A percentile compares a stretch with the other conserved stretches of the same genome.
phyloP scores from a whole-genome alignment of 2,797 vertebrate species.

The Telmatherina bonti region DNA sequence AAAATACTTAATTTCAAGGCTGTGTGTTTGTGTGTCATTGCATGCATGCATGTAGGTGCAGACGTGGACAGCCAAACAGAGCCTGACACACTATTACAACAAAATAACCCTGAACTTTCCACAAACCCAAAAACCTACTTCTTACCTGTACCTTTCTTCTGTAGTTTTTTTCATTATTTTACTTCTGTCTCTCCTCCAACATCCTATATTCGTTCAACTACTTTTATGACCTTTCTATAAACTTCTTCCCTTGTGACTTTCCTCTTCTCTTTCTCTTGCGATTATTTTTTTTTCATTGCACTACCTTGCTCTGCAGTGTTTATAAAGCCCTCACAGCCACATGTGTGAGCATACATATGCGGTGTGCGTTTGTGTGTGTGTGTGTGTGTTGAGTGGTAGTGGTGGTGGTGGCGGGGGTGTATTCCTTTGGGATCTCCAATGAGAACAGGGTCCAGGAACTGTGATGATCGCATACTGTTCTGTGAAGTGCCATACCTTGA shows the following conservation, averaged over 20 bases:
- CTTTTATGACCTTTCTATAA: slow-evolving; percentile 68
- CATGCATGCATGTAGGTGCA: background rate
- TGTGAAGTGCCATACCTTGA: slow-evolving; percentile 42
- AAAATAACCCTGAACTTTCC: slow-evolving; percentile 20
- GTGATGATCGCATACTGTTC: slow-evolving; percentile 57
- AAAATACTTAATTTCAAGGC: background rate
- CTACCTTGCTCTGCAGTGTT: slow-evolving; percentile 50
- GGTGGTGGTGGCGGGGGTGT: slow-evolving; percentile 14
- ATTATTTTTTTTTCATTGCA: slow-evolving; percentile 45
- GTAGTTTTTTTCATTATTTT: slow-evolving; percentile 17
- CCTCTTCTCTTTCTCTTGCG: slow-evolving; percentile 16
- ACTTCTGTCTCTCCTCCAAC: slow-evolving; percentile 26
- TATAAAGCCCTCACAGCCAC: slow-evolving; percentile 55
- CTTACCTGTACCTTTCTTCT: background rate
- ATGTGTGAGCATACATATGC: slow-evolving; percentile 14
- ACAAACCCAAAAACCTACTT: slow-evolving; percentile 4
- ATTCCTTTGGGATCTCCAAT: slow-evolving; percentile 54
- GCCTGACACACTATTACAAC: no score
- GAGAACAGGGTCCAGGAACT: slow-evolving; percentile 61
- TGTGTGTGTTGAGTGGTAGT: background rate
- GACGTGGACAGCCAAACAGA: slow-evolving; percentile 10
- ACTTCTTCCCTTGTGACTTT: slow-evolving; percentile 45
- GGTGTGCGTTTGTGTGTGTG: no score
- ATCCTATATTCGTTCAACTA: slow-evolving; percentile 47
- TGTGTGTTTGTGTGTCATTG: slow-evolving; percentile 1